Conservation (phyloP, 2,113 vertebrate genomes). For the Illadopsis cleaveri region DNA sequence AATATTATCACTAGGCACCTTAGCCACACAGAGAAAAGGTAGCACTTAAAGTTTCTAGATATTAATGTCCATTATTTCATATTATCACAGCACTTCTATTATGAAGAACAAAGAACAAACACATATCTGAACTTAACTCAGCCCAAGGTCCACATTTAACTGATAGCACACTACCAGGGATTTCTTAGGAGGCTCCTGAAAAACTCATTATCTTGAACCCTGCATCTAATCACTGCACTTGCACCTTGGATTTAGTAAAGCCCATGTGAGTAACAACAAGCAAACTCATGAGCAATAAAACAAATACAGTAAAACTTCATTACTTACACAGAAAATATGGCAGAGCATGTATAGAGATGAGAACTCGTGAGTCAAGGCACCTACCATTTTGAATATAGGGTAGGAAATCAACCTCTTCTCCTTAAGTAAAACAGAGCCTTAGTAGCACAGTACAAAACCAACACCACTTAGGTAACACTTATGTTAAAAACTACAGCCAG, state of each 20-base stretch:
- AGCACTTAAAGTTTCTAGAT: not conserved
- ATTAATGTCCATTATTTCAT: not conserved
- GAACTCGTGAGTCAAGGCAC: not conserved
- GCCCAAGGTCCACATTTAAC: not conserved
- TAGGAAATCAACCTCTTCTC: not conserved
- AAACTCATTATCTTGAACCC: not conserved
- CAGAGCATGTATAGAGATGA: not conserved
- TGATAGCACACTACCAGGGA: not conserved
- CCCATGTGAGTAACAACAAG: not conserved
- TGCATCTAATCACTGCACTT: not conserved
- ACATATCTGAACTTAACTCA: not conserved
- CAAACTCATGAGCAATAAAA: not conserved
- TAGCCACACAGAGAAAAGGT: not conserved
- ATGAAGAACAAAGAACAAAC: conserved; percentile 16
- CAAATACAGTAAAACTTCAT: not conserved
- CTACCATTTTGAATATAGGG: not conserved
- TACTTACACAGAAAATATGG: not conserved
- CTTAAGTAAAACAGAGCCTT: not conserved
- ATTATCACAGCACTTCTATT: not conserved
- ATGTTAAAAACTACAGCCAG: not conserved
- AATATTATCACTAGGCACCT: not conserved
- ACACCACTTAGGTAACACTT: not conserved
- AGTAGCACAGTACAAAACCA: not conserved
- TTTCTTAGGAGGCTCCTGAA: not conserved
- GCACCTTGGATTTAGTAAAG: not conserved